Evolutionary conservation across 1,140 invertebrate genomes (phyloP), one percentile per base, ranked within the genome.

Genomic region (Sitobion miscanthi): DNA sequence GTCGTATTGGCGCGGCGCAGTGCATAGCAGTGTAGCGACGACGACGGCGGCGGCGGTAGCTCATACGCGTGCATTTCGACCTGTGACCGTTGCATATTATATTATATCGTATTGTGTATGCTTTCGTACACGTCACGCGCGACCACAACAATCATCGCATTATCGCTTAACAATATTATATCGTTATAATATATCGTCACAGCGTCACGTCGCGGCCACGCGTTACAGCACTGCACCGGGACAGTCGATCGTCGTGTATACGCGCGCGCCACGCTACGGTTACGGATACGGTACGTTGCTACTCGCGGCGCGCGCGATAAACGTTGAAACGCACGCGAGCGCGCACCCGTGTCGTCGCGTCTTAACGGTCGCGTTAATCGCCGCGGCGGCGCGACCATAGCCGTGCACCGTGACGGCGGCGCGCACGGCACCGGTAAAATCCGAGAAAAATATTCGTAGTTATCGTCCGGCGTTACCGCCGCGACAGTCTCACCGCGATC

Each of bases 251-350:
- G 23, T 20, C 52, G 52, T 20, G 52, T 23, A 20, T 52, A 52
- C 35, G 23, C 38, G 38, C 38, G 38, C 82, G 45, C 30, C 47
- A 88, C 86, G 86, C 62, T 77, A 77, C 42, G 21, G 85, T 87
- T 47, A 87, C 85, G 45, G 86, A 88, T 42, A 88, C 86, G 86
- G 86, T 88, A n/a, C 86, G 86, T 35, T 87, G 85, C 23, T 47
- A 87, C 42, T 47, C 45, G 45, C 85, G 62, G 62, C 45, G 86
- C 86, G 86, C 35, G 86, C 30, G 86, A 88, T 49, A 49, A 77
- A 77, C 42, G 85, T 87, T 45, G n/a, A 49, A 49, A 45, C 83
- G 83, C 38, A 25, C 85, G 85, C 85, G 85, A 45, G 30, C 86
- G 86, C 86, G 47, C 86, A 49, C 86, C 86, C 86, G 86, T 88